Evolutionary conservation across 2,113 vertebrate species (phyloP).

Genomic region (Hemicordylus capensis): DNA sequence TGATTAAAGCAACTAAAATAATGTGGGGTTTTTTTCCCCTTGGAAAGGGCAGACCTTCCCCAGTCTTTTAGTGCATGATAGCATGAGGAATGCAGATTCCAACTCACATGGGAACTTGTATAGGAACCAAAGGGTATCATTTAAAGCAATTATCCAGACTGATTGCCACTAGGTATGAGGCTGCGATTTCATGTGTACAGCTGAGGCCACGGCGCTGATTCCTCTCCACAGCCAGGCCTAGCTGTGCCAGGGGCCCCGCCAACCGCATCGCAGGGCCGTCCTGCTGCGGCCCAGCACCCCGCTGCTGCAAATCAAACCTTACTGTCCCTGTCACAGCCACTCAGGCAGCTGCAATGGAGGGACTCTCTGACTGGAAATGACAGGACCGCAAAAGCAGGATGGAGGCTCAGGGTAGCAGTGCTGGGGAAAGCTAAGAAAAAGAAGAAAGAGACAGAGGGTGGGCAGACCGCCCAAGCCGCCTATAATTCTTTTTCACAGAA

Average conservation of each 20-base stretch:
- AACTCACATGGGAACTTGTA: not conserved
- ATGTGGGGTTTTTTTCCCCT: not conserved
- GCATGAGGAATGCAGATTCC: not conserved
- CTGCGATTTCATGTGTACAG: not conserved
- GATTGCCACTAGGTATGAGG: not conserved
- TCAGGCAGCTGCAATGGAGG: not conserved
- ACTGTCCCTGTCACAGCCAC: not conserved
- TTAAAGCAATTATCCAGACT: not conserved
- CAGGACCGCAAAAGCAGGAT: not conserved
- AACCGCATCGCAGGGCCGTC: not conserved
- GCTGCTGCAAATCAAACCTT: slow-evolving; percentile 23
- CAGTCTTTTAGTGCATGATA: not conserved
- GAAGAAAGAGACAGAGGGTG: too few relatives aligned
- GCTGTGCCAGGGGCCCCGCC: not conserved
- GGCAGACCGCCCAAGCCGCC: too few relatives aligned
- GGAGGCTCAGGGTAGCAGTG: not conserved
- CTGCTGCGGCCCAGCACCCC: not conserved
- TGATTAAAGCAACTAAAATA: not conserved
- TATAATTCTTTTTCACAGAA: not conserved
- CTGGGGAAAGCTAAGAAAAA: not conserved
- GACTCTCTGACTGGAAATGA: slow-evolving; percentile 14
- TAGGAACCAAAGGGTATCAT: not conserved
- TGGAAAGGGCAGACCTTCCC: not conserved
- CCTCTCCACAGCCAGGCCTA: not conserved
- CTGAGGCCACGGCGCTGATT: not conserved